Conservation (phyloP, 2,113 vertebrate species). For the Cichladusa arquata region DNA sequence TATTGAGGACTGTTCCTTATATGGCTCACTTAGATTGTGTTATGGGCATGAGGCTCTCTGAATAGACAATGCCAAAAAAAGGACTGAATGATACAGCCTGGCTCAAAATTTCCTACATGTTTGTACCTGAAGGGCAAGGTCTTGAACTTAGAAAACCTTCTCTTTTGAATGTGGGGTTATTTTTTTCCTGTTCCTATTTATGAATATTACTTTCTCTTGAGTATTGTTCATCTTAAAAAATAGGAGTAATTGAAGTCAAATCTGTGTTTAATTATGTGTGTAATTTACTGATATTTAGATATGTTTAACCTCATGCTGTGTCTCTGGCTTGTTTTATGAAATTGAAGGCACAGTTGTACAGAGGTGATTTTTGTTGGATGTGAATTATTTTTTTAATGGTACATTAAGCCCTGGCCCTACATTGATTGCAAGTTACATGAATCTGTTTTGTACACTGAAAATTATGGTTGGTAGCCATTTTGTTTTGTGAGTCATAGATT, state of each 20-base stretch:
- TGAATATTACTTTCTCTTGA: background rate
- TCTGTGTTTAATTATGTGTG: conserved; percentile 55
- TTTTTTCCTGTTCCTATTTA: background rate
- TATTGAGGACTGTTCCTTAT: background rate
- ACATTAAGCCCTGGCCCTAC: background rate
- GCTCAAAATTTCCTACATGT: background rate
- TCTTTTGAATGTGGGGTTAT: background rate
- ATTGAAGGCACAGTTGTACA: background rate
- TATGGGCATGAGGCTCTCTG: background rate
- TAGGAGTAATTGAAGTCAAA: conserved; percentile 44
- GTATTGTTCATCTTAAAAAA: conserved; percentile 35
- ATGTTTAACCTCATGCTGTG: conserved; percentile 54
- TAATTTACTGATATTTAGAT: conserved; percentile 66
- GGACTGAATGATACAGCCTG: background rate
- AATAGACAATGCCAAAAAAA: background rate
- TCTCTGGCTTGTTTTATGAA: conserved; percentile 47
- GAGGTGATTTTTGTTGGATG: conserved; percentile 54
- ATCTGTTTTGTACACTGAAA: background rate
- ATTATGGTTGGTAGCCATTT: background rate
- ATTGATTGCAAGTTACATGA: background rate
- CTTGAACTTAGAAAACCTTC: background rate
- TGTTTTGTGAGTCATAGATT: background rate
- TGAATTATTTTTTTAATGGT: conserved; percentile 26
- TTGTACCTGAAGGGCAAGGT: background rate
- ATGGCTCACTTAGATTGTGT: background rate